Evolutionary conservation across 2,888 invertebrate genomes (phyloP).

Genomic region (Lepidocyrtoides sp.): DNA sequence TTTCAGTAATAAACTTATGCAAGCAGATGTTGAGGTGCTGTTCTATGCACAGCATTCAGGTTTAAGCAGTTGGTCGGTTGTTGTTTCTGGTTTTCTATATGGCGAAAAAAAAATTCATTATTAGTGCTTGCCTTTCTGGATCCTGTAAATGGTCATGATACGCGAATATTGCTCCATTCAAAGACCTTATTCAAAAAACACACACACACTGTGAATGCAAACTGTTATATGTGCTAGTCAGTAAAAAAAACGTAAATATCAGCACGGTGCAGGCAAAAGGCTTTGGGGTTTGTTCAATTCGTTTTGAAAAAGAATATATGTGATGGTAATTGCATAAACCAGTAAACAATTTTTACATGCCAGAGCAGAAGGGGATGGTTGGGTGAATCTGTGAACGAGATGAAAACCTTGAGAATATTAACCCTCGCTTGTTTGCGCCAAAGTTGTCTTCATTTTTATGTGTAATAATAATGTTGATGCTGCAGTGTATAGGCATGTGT

Average conservation of each 20-base stretch:
- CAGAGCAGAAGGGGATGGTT: constrained; percentile 50
- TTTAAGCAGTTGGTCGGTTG: background rate
- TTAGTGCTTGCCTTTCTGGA: background rate
- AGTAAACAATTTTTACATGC: constrained; percentile 45
- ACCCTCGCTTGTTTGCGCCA: constrained; percentile 49
- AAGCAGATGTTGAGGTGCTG: constrained; percentile 33
- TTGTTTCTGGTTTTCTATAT: background rate
- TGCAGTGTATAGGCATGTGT: background rate
- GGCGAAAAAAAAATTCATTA: background rate
- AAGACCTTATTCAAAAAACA: background rate
- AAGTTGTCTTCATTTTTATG: background rate
- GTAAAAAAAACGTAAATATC: constrained; percentile 23
- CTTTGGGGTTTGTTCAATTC: constrained; percentile 47
- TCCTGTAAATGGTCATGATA: constrained; percentile 37
- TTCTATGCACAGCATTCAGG: no score
- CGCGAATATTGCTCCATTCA: constrained; percentile 34
- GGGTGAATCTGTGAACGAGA: constrained; percentile 46
- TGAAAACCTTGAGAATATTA: constrained; percentile 64
- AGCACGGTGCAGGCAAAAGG: background rate
- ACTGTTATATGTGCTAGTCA: background rate
- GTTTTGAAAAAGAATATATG: constrained; percentile 20
- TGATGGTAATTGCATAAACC: constrained; percentile 21
- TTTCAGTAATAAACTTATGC: constrained; percentile 18
- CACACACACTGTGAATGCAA: background rate
- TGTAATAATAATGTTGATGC: background rate